These are phyloP conservation scores for Ceyx melanurus DNA, from an alignment of 2,113 vertebrate genomes.

Conservation along the genomic window DNA sequence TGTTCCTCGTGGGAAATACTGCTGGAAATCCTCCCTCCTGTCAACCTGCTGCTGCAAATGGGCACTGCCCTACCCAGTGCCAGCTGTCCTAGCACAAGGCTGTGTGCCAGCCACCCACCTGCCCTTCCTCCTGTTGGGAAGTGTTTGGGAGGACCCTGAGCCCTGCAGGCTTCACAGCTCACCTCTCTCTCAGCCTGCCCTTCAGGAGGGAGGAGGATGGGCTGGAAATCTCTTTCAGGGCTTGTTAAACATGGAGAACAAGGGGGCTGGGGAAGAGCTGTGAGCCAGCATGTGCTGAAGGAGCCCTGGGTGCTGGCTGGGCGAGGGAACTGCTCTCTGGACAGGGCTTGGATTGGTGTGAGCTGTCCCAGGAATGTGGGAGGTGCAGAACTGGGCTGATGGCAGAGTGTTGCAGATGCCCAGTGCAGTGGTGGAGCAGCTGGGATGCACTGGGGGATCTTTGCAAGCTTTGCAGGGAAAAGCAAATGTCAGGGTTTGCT, in stretches of 20 bases:
- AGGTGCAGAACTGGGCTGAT: not conserved
- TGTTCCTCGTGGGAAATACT: not conserved
- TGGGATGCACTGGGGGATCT: not conserved
- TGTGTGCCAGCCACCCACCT: not conserved
- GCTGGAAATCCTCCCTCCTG: not conserved
- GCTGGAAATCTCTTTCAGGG: not conserved
- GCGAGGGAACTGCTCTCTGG: not conserved
- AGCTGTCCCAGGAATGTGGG: not conserved
- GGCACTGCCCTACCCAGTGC: not conserved
- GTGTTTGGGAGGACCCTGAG: not conserved
- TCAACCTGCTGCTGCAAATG: rapidly evolving
- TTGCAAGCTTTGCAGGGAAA: not conserved
- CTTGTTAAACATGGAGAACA: not conserved
- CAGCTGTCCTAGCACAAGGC: not conserved
- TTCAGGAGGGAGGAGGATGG: too few species aligned
- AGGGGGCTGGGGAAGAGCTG: not conserved
- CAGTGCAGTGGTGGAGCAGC: not conserved
- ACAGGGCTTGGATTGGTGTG: rapidly evolving
- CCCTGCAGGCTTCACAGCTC: not conserved
- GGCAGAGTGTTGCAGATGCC: not conserved
- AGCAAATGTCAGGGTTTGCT: not conserved
- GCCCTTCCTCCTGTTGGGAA: not conserved
- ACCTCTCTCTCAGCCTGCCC: not conserved
- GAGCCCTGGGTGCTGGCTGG: rapidly evolving
- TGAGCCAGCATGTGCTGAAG: rapidly evolving